A percentile compares a stretch with the other conserved stretches of the same genome.
phyloP scores from a whole-genome alignment of 2,113 vertebrate species.

The Brachyhypopomus occidentalis region DNA sequence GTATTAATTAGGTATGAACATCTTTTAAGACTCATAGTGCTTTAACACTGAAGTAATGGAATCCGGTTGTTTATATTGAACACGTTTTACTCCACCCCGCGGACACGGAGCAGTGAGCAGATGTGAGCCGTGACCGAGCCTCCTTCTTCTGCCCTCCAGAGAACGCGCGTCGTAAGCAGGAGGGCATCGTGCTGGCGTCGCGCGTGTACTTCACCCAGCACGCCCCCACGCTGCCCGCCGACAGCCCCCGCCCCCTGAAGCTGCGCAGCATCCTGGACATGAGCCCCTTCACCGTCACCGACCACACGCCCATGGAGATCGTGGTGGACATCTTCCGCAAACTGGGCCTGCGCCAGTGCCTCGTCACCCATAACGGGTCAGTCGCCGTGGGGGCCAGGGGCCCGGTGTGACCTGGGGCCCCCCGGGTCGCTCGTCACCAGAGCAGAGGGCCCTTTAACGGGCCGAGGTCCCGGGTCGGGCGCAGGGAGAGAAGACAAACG shows the following conservation, averaged over 20 bases:
- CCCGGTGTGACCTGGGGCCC: not conserved
- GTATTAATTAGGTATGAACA: no score
- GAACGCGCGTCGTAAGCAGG: slow-evolving; percentile 95
- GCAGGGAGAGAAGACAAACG: not conserved
- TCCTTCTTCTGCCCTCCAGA: slow-evolving; percentile 71
- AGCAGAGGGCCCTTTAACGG: not conserved
- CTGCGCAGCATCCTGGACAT: slow-evolving; percentile 97
- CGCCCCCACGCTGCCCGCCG: slow-evolving; percentile 92
- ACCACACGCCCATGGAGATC: slow-evolving; percentile 99
- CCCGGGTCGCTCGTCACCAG: not conserved
- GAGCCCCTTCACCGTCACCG: slow-evolving; percentile 98
- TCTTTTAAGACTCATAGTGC: no score
- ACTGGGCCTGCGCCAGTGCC: slow-evolving; percentile 96
- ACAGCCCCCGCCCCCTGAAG: slow-evolving; percentile 94
- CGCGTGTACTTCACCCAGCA: slow-evolving; percentile 97
- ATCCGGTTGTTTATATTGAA: no score
- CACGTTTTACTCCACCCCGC: no score
- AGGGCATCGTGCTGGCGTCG: slow-evolving; percentile 93
- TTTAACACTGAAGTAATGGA: no score
- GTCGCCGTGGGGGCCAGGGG: slow-evolving; percentile 41
- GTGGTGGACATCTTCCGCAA: slow-evolving; percentile 99
- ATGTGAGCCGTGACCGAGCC: no score
- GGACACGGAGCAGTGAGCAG: no score
- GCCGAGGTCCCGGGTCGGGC: not conserved
- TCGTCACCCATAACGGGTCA: slow-evolving; percentile 99